Base-by-base conservation (phyloP, 2,797 vertebrate species). In the Xenops minutus region DNA sequence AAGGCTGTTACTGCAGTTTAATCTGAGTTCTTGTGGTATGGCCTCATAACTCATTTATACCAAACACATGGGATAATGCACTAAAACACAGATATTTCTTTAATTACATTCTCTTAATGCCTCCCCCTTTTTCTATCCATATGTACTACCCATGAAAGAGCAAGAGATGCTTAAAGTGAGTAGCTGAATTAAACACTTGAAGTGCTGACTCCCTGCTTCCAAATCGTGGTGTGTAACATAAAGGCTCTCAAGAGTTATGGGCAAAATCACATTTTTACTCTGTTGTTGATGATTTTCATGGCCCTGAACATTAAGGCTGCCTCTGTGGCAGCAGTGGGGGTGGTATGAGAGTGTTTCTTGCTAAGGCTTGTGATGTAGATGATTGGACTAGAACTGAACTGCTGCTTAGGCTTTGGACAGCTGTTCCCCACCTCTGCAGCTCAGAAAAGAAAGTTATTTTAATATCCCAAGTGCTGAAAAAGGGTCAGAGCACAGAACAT, bases 1-100 rank as follows among this genome's bases (percentile, higher is more conserved):
- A 95, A 93, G 64, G 85, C 93, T 91, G 66, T 75, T 97, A 82
- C 73, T 92, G 54, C 69, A 62, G 49, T 87, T 93, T 68, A 94
- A 63, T 93, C 76, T 76, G 76, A 90, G 61, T 66, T 96, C 77
- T 84, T 67, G 24, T 68, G 61, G 52, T 93, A 49, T 44, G 63
- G 56, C 87, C 91, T 95, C 48, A 1, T 46, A 76, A 84, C 27
- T 82, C 36, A 36, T 88, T 92, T 89, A 39, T 27, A 49, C 22
- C 75, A 73, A 51, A 15, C 27, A 48, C 26, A 12, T 49, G 13
- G 55, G 93, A 55, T 66, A 74, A 74, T 52, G 7, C 34, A 48
- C 76, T 74, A 67, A 91, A 37, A 87, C 64, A 24, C 10, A 24
- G 48, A 6, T 81, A 49, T 54, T 91, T 81, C 17, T 91, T 72